These are phyloP conservation scores for Colletes collaris DNA, from an alignment of 2,888 invertebrate species.

Conservation along the genomic window DNA sequence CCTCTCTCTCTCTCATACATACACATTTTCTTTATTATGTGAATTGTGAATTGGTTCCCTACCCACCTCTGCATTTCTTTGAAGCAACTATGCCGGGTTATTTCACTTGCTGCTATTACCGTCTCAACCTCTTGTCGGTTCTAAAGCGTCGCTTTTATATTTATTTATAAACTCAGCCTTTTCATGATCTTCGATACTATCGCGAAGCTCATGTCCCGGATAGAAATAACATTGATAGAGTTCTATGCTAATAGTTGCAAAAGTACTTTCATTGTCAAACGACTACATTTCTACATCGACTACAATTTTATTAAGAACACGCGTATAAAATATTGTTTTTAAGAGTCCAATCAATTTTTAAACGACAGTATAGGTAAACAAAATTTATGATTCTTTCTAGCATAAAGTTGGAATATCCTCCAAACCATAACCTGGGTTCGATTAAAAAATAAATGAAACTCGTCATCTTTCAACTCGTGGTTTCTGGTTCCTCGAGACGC, in stretches of 20 bases:
- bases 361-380: too few species aligned
- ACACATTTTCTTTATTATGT: constrained; percentile 44
- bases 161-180: constrained; percentile 48
- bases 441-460: background rate
- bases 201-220: background rate
- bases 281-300: too few species aligned
- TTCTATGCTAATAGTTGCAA: background rate
- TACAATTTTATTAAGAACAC: too few species aligned
- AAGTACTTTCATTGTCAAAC: too few species aligned
- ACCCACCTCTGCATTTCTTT: constrained; percentile 15
- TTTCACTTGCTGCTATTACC: background rate
- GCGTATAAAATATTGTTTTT: too few species aligned
- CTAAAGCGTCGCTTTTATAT: constrained; percentile 35
- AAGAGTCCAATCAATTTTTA: too few species aligned
- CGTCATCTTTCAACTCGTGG: background rate
- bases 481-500: background rate
- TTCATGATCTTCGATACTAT: constrained; percentile 12
- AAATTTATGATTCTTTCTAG: too few species aligned
- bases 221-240: background rate
- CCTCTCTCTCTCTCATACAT: constrained; percentile 41
- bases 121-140: constrained; percentile 38
- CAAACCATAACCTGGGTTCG: too few species aligned
- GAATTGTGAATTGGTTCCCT: constrained; percentile 32
- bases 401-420: too few species aligned
- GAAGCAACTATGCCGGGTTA: background rate